These are phyloP conservation scores for Cyclopterus lumpus DNA, from an alignment of 2,797 vertebrate species.

Conservation along the genomic window DNA sequence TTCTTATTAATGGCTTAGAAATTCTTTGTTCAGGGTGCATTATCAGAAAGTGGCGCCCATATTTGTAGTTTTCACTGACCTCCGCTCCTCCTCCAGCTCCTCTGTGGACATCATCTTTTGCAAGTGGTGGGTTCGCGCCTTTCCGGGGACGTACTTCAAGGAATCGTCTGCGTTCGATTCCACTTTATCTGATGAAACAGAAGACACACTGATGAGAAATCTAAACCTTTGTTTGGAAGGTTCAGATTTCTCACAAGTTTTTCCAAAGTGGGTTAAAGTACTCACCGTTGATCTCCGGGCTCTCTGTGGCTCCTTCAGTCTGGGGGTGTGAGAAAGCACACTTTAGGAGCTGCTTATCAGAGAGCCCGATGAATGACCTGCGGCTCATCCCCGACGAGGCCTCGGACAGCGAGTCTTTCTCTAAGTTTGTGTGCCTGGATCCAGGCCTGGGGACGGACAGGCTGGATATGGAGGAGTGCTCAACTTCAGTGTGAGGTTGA, in stretches of 20 bases:
- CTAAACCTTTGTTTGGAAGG: not conserved
- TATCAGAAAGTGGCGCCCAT: not conserved
- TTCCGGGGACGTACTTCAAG: conserved; percentile 91
- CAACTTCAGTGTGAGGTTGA: conserved; percentile 33
- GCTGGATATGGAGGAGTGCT: conserved; percentile 54
- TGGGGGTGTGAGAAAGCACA: conserved; percentile 77
- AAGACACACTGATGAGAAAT: not conserved
- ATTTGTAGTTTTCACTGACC: conserved; percentile 78
- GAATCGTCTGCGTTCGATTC: conserved; percentile 66
- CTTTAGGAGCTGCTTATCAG: conserved; percentile 76
- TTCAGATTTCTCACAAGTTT: not conserved
- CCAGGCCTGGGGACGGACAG: conserved; percentile 38
- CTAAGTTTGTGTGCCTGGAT: conserved; percentile 48
- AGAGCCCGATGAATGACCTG: conserved; percentile 72
- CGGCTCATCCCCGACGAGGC: conserved; percentile 50
- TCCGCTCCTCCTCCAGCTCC: conserved; percentile 94
- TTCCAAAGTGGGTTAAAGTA: not conserved
- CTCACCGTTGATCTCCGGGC: conserved; percentile 62
- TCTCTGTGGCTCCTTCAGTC: conserved; percentile 74
- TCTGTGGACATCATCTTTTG: conserved; percentile 94
- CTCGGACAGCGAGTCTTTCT: conserved; percentile 51
- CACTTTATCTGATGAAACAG: conserved; percentile 47
- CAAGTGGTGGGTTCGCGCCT: conserved; percentile 90
- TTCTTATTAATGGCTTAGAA: not conserved
- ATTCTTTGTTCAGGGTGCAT: not conserved